Base-by-base conservation (phyloP, 2,797 vertebrate species). In the Tympanoctomys barrerae region DNA sequence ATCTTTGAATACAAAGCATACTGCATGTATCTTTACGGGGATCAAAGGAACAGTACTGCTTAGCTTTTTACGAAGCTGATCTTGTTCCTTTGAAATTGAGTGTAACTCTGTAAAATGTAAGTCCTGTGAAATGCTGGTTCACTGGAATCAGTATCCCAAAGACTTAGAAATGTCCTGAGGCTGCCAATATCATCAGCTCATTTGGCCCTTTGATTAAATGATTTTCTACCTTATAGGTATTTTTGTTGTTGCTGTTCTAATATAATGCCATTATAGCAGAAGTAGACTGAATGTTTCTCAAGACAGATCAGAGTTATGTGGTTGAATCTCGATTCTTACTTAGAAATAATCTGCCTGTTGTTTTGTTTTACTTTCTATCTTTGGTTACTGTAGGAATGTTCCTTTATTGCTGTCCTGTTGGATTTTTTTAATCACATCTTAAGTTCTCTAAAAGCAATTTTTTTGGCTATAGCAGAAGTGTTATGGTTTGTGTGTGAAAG, bases 151-250 rank as follows among this genome's bases (percentile, higher is more conserved):
- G 24, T n/a, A n/a, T 87, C 68, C 57, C 18, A 42, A 80, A 77
- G 11, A 77, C 75, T 82, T 86, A 87, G 68, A 94, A 75, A 39
- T 61, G 92, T 94, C 80, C 42, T 0, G 1, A 89, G 82, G 66
- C 39, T 59, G 49, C 24, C 24, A 89, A 42, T 4, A 39, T 77
- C 22, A 31, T 84, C 73, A 89, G 26, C 28, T 31, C 31, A 66
- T 97, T 78, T 96, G 97, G 95, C 97, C 96, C 78, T 90, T 96
- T 96, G 89, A 94, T 97, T 97, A 96, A 97, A 95, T 90, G 92
- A 91, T 90, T 85, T 91, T 96, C 96, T 97, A 96, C 88, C 96
- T 54, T 94, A 24, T 92, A 94, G 96, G 86, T 97, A 97, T 98
- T 8, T 49, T 78, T 89, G 8, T 39, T 31, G 26, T 42, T 89